Evolutionary conservation across 2,888 invertebrate species (phyloP), one percentile per base, ranked within the genome.

Genomic region (Calliphora vomitoria): DNA sequence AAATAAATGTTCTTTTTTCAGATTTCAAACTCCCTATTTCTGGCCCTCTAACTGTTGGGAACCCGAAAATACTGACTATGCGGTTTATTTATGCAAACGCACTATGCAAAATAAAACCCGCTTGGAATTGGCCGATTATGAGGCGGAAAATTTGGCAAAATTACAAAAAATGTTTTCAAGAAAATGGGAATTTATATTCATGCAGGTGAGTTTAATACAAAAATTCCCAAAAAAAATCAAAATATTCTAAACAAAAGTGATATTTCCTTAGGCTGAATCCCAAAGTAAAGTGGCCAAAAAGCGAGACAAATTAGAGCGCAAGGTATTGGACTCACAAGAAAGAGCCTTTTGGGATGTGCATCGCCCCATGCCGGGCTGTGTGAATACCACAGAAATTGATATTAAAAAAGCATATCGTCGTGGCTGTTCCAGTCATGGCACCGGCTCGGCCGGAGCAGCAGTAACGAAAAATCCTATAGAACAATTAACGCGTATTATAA

Each of bases 91-190:
- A 79, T 99, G 99, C 95, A 99, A 99, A 94, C 95, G 99, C 60
- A 99, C 99, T 20, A 99, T 99, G 99, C 99, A 99, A 95, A 99
- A 99, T 94, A 99, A 99, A 93, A 98, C 99, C 0, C 96, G 99
- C 15, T 94, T 99, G 89, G 99, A 99, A 94, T 94, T 99, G 90
- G 99, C 99, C 0, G 99, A 99, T 94, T 99, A 99, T 93, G 99
- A 99, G 93, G 99, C 99, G 0, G 99, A 99, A 94, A 99, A 99
- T 91, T 94, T 99, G 88, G 99, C 99, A 1, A 95, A 98, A 78
- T 95, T 99, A 68, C 99, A 99, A 95, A 99, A 99, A 94, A 99
- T 99, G 98, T 99, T 99, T 94, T 98, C 98, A 18, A 95, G 99
- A 82, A 99, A 99, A 94, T 99, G 99, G 99, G 99, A 99, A 94